A percentile compares a stretch with the other conserved stretches of the same genome.
phyloP scores from a whole-genome alignment of 2,888 invertebrate species.

The Abrostola triplasia region DNA sequence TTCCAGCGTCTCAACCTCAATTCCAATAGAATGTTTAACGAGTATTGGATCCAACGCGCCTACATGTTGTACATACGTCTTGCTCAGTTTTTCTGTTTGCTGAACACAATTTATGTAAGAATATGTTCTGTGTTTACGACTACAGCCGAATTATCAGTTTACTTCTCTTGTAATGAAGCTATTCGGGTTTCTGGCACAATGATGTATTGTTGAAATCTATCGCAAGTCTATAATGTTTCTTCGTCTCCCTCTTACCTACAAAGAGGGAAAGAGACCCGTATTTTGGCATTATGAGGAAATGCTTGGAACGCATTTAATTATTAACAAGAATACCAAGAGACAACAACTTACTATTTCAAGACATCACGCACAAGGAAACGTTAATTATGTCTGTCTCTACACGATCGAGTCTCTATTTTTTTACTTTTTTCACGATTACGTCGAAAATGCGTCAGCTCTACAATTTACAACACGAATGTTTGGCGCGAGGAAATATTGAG shows the following conservation, averaged over 20 bases:
- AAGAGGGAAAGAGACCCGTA: constrained; percentile 16
- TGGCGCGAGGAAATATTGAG: constrained; percentile 22
- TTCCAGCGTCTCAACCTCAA: constrained; percentile 27
- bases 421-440: constrained; percentile 14
- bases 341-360: constrained; percentile 11
- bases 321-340: constrained; percentile 16
- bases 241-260: constrained; percentile 5
- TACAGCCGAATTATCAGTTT: constrained; percentile 23
- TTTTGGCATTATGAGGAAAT: constrained; percentile 21
- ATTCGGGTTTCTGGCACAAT: constrained; percentile 16
- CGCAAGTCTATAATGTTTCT: constrained; percentile 1
- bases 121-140: constrained; percentile 33
- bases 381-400: constrained; percentile 15
- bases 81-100: constrained; percentile 13
- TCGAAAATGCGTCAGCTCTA: constrained; percentile 33
- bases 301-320: constrained; percentile 34
- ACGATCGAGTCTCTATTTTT: constrained; percentile 13
- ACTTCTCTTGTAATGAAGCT: constrained; percentile 15
- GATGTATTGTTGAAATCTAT: constrained; percentile 24
- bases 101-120: constrained; percentile 6
- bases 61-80: constrained; percentile 5
- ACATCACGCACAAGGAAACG: constrained; percentile 20
- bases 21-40: constrained; percentile 28
- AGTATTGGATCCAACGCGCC: constrained; percentile 21
- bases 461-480: constrained; percentile 27